These are phyloP conservation scores for Leucozona laternaria DNA, from an alignment of 2,888 invertebrate genomes.

Conservation along the genomic window DNA sequence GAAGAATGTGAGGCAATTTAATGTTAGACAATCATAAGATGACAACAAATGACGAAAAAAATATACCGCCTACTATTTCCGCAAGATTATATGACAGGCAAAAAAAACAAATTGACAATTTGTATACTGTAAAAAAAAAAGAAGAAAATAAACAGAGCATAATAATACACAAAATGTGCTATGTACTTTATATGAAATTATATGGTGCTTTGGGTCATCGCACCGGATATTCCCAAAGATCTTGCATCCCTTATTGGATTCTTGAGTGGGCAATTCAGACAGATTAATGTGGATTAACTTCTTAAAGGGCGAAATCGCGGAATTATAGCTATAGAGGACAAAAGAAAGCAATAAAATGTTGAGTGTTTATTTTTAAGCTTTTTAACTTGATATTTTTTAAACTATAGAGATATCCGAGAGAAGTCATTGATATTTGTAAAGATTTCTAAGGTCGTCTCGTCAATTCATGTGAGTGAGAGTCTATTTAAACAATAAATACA, in stretches of 20 bases:
- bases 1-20: not conserved
- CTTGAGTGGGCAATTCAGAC: slow-evolving; percentile 57
- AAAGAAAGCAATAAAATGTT: not conserved
- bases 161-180: not conserved
- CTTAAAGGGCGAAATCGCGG: not conserved
- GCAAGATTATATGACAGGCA: not conserved
- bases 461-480: no score
- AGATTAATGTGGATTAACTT: slow-evolving; percentile 63
- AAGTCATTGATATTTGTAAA: not conserved
- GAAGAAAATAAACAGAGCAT: slow-evolving; percentile 42
- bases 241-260: not conserved
- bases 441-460: no score
- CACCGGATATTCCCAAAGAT: slow-evolving; percentile 29
- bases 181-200: slow-evolving; percentile 6
- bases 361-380: not conserved
- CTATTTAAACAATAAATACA: no score
- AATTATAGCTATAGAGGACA: not conserved
- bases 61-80: slow-evolving; percentile 30
- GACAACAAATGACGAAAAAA: slow-evolving; percentile 48
- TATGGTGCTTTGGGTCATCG: slow-evolving; percentile 54
- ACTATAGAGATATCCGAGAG: not conserved
- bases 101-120: slow-evolving; percentile 26
- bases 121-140: not conserved
- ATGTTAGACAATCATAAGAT: slow-evolving; percentile 35
- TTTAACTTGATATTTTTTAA: not conserved